These are phyloP conservation scores for Acestrorhynchus altus DNA, from an alignment of 2,797 vertebrate genomes.

Conservation along the genomic window DNA sequence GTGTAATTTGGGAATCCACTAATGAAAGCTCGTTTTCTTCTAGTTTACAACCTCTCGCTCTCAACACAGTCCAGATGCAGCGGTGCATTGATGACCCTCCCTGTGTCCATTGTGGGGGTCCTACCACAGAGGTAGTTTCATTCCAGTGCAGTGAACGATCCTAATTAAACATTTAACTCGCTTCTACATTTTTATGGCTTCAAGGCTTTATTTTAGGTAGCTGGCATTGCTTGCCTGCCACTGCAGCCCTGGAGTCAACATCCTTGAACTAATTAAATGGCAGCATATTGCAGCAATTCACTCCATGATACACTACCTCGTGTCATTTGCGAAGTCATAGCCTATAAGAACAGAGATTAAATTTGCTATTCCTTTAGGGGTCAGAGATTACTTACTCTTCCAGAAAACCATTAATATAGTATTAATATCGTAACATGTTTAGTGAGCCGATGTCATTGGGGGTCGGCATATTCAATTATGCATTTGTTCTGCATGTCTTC, in stretches of 20 bases:
- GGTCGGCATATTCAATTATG: constrained; percentile 18
- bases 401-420: constrained; percentile 1
- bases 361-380: not conserved
- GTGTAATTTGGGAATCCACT: not conserved
- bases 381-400: not conserved
- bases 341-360: not conserved
- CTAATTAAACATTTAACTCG: constrained; percentile 17
- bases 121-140: not conserved
- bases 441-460: not conserved
- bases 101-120: not conserved
- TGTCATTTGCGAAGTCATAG: constrained; percentile 2
- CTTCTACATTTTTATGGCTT: constrained; percentile 34
- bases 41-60: not conserved
- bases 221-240: constrained; percentile 12
- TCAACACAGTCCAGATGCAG: not conserved
- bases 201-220: not conserved
- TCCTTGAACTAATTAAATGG: constrained; percentile 38
- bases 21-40: not conserved
- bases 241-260: constrained; percentile 22
- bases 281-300: not conserved
- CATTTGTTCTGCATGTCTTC: constrained; percentile 24
- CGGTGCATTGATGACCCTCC: not conserved
- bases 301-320: not conserved
- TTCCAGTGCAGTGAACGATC: constrained; percentile 4
- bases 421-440: not conserved